These are phyloP conservation scores for Camponotus pennsylvanicus DNA, from an alignment of 1,140 invertebrate genomes.

Conservation along the genomic window DNA sequence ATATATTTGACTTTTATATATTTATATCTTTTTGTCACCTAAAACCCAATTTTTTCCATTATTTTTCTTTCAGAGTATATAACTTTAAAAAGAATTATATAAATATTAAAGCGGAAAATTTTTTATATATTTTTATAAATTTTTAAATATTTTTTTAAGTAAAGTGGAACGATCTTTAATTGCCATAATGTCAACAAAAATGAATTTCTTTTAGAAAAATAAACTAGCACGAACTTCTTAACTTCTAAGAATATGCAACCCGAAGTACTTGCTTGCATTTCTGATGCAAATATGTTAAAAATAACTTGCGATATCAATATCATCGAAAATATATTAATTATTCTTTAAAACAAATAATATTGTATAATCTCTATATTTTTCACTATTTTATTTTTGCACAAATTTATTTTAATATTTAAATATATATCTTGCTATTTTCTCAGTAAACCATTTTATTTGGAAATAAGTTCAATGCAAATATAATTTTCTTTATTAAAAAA, in stretches of 20 bases:
- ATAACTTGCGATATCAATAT: not conserved
- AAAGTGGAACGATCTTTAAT: not conserved
- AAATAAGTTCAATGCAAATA: not conserved
- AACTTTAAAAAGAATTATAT: not conserved
- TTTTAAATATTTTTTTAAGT: too few species aligned
- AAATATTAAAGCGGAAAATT: not conserved
- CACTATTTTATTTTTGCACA: not conserved
- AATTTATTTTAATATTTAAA: not conserved
- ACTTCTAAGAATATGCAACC: slow-evolving; percentile 1
- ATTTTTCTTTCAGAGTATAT: not conserved
- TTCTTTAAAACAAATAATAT: not conserved
- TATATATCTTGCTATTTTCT: not conserved
- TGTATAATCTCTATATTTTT: not conserved
- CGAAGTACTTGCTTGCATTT: not conserved
- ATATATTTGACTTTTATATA: not conserved
- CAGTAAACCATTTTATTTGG: not conserved
- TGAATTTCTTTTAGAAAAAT: not conserved
- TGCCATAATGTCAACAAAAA: not conserved
- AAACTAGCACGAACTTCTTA: not conserved
- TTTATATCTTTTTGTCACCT: not conserved
- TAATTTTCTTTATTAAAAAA: not conserved
- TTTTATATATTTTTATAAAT: not conserved
- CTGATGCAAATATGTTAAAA: not conserved
- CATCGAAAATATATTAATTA: not conserved
- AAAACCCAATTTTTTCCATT: not conserved